Evolutionary conservation across 2,888 invertebrate species (phyloP), one percentile per base, ranked within the genome.

Genomic region (Thumatha senex): DNA sequence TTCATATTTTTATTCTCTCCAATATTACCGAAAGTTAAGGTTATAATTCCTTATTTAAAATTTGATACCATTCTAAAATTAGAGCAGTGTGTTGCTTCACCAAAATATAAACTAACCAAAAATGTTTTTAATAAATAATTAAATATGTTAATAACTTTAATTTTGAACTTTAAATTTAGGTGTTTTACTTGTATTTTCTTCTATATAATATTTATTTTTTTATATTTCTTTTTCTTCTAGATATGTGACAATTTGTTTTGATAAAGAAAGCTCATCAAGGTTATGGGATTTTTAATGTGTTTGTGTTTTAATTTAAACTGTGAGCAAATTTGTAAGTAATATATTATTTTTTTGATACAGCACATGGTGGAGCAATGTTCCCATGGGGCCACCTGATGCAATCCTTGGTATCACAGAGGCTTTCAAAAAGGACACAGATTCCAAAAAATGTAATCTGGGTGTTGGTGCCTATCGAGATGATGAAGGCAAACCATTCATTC

Each of bases 361-460:
- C 78, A 95, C 96, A 67, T 97, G 96, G 95, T 98, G 97, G 96
- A 87, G 94, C 52, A 94, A 96, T 80, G 98, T 99, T 8, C 94
- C 95, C 80, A 97, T 98, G 97, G 99, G 99, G 4, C 99, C 99
- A 13, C 99, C 99, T 5, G 99, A 99, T 93, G 97, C 97, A 18
- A 99, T 99, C 89, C 92, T 99, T 44, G 99, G 99, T 34, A 96
- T 99, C 38, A 97, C 98, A 0, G 99, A 99, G 84, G 99, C 99
- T 0, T 99, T 93, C 89, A 99, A 98, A 82, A 94, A 92, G 56
- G 99, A 99, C 82, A 92, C 93, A 2, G 96, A 98, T 82, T 94
- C 98, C 0, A 97, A 97, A 69, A 99, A 99, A 89, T 96, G 99
- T 58, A 99, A 99, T 86, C 94, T 99, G 45, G 99, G 99, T 54